A percentile compares a stretch with the other conserved stretches of the same genome.
Conservation (phyloP, 2,888 invertebrate genomes). For the Gymnocheta viridis region DNA sequence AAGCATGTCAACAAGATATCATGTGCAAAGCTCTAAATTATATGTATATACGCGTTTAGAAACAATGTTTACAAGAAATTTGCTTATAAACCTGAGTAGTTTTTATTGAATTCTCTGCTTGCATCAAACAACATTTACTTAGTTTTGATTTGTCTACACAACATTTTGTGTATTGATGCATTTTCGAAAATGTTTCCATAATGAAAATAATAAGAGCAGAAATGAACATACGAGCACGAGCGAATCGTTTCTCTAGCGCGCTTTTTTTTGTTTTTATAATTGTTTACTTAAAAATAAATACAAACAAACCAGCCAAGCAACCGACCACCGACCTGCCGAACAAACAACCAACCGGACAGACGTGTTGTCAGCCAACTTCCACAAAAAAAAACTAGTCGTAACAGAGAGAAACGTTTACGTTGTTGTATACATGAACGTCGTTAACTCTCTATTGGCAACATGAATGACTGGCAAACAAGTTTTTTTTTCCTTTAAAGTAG, state of each 20-base stretch:
- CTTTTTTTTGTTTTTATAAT: neutral
- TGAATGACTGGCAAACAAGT: slow-evolving; percentile 78
- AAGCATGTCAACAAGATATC: no score
- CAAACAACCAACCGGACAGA: slow-evolving; percentile 17
- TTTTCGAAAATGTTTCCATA: slow-evolving; percentile 32
- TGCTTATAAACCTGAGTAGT: neutral
- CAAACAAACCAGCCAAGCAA: slow-evolving; percentile 23
- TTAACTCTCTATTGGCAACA: slow-evolving; percentile 62
- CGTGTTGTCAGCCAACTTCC: slow-evolving; percentile 71
- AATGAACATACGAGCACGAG: neutral
- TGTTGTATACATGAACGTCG: slow-evolving; percentile 19
- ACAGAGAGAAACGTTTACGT: slow-evolving; percentile 35
- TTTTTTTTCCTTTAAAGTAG: slow-evolving; percentile 76
- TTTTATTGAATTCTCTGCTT: neutral
- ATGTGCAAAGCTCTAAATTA: neutral
- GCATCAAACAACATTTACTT: slow-evolving; percentile 2
- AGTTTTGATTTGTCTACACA: neutral
- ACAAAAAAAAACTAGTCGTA: slow-evolving; percentile 32
- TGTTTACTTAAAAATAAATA: slow-evolving; percentile 34
- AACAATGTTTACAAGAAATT: neutral
- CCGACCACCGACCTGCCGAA: slow-evolving; percentile 19
- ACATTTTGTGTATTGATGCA: slow-evolving; percentile 15
- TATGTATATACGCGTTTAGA: neutral
- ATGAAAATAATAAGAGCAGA: neutral
- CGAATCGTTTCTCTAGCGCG: slow-evolving; percentile 36